These are phyloP conservation scores for Trichoplusia ni DNA, from an alignment of 1,140 invertebrate species.

Conservation along the genomic window DNA sequence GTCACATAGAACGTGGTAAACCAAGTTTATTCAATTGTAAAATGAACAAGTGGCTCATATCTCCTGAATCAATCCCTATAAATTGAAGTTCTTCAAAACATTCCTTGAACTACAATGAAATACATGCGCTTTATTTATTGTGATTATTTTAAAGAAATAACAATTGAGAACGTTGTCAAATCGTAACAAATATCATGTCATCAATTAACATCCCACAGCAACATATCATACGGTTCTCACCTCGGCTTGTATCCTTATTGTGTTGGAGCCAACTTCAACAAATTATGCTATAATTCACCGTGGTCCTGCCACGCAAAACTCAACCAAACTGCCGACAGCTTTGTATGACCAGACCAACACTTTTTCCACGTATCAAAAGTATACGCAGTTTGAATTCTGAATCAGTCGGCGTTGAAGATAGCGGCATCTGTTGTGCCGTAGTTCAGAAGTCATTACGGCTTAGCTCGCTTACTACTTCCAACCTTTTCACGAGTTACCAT, in stretches of 20 bases:
- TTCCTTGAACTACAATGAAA: too few relatives aligned
- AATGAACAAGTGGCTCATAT: too few relatives aligned
- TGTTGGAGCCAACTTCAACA: conserved; percentile 33
- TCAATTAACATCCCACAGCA: conserved; percentile 9
- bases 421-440: background rate
- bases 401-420: conserved; percentile 3
- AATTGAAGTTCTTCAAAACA: too few relatives aligned
- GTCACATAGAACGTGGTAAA: too few relatives aligned
- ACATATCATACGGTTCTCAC: conserved; percentile 16
- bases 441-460: conserved; percentile 5
- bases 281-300: conserved; percentile 52
- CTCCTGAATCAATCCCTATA: too few relatives aligned
- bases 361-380: conserved; percentile 25
- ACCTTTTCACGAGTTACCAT: background rate
- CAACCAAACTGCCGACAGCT: conserved; percentile 22
- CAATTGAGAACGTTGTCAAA: background rate
- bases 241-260: conserved; percentile 18
- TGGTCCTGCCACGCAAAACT: conserved; percentile 38
- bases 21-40: too few relatives aligned
- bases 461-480: background rate
- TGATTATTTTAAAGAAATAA: too few relatives aligned
- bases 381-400: conserved; percentile 22
- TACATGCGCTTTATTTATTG: too few relatives aligned
- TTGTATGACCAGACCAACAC: conserved; percentile 26
- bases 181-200: conserved; percentile 6